phyloP scores from a whole-genome alignment of 2,888 invertebrate genomes.

The Litoditis marina region DNA sequence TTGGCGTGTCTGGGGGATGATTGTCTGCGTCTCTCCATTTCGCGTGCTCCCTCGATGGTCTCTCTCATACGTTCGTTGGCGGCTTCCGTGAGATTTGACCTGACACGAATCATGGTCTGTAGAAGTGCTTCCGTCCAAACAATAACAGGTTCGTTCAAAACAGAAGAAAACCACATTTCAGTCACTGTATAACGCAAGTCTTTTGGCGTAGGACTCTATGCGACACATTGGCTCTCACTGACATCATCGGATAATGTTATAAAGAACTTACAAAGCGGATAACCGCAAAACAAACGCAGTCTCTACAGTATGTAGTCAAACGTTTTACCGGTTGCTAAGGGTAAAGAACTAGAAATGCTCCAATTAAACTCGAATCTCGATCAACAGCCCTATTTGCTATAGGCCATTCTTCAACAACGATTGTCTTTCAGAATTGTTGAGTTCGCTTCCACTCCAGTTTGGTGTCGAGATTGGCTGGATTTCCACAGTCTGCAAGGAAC shows the following conservation, averaged over 20 bases:
- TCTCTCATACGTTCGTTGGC: conserved; percentile 1
- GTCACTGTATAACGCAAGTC: too few species aligned
- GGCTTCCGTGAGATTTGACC: conserved; percentile 1
- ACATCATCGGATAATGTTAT: too few species aligned
- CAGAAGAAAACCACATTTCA: background rate
- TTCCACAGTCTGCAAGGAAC: background rate
- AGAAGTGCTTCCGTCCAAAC: background rate
- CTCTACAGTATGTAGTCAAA: too few species aligned
- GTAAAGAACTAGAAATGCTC: too few species aligned
- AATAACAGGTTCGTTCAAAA: background rate
- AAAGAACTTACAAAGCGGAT: too few species aligned
- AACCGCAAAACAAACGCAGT: too few species aligned
- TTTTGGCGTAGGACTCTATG: too few species aligned
- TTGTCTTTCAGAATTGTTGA: conserved; percentile 1
- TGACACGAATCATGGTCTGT: background rate
- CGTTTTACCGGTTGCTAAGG: too few species aligned
- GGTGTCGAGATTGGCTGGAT: background rate
- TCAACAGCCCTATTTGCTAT: too few species aligned
- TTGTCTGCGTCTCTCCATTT: background rate
- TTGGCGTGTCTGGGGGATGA: background rate
- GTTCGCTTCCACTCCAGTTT: conserved; percentile 9
- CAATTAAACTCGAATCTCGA: too few species aligned
- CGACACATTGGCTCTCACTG: too few species aligned
- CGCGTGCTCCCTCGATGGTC: conserved; percentile 2
- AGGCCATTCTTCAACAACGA: conserved; percentile 4